These are phyloP conservation scores for Enoplosus armatus DNA, from an alignment of 2,797 vertebrate genomes.

Conservation along the genomic window DNA sequence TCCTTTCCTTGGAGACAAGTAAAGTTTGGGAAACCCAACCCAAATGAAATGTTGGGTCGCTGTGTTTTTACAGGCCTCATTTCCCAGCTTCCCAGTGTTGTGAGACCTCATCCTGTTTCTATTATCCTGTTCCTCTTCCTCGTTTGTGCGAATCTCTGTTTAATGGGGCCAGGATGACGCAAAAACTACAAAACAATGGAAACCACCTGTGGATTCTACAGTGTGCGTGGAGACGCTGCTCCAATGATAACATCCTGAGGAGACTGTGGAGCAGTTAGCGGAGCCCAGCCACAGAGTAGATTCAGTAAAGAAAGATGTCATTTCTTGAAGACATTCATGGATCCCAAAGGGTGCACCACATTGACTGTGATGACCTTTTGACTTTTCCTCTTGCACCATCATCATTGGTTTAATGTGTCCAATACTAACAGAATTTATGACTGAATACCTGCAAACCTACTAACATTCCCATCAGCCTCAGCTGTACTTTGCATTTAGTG, in stretches of 20 bases:
- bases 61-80: slow-evolving; percentile 59
- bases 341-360: background rate
- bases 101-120: slow-evolving; percentile 70
- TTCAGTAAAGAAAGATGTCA: background rate
- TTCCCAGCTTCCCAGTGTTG: slow-evolving; percentile 47
- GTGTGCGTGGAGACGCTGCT: slow-evolving; percentile 2
- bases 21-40: slow-evolving; percentile 29
- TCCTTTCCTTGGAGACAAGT: slow-evolving; percentile 6
- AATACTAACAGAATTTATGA: background rate
- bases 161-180: slow-evolving; percentile 27
- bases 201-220: slow-evolving; percentile 43
- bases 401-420: background rate
- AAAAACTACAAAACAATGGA: slow-evolving; percentile 52
- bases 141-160: slow-evolving; percentile 35
- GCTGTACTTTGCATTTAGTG: background rate
- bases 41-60: slow-evolving; percentile 15
- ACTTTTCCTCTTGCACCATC: background rate
- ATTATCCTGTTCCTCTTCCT: slow-evolving; percentile 52
- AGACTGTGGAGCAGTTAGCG: background rate
- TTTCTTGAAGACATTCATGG: too few species aligned
- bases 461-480: background rate
- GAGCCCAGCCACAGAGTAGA: background rate
- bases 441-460: background rate
- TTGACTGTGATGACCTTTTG: background rate
- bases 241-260: slow-evolving; percentile 53